phyloP scores from a whole-genome alignment of 2,113 vertebrate species.

The Megaceryle maxima region DNA sequence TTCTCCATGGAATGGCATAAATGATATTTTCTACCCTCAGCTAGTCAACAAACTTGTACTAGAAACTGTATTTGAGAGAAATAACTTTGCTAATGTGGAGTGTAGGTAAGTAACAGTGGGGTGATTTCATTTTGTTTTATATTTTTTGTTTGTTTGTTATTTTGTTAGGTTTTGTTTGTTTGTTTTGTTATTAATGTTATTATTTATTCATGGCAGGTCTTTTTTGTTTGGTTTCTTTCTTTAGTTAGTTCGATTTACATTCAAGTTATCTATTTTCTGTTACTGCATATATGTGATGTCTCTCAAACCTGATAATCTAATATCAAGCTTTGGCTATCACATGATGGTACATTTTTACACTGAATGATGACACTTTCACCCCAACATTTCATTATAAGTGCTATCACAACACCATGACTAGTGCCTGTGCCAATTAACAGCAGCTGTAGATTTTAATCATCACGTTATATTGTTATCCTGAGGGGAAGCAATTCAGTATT shows the following conservation, averaged over 20 bases:
- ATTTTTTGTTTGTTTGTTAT: not conserved
- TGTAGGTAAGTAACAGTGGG: too few species aligned
- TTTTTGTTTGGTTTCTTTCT: not conserved
- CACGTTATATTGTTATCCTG: not conserved
- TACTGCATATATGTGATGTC: not conserved
- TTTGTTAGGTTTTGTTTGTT: not conserved
- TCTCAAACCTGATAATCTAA: not conserved
- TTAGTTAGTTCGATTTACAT: not conserved
- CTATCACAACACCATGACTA: not conserved
- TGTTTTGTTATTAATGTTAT: too few species aligned
- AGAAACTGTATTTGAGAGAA: not conserved
- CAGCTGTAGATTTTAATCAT: not conserved
- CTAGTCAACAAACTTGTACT: not conserved
- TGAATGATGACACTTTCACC: not conserved
- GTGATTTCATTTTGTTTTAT: accelerated
- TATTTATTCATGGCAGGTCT: not conserved
- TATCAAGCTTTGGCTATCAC: accelerated
- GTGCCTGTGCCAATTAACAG: not conserved
- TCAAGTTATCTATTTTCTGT: not conserved
- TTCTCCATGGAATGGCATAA: not conserved
- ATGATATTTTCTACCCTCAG: not conserved
- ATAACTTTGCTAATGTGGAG: not conserved
- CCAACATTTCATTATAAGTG: not conserved
- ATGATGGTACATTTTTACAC: not conserved
- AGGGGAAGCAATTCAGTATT: not conserved